Evolutionary conservation across 1,140 invertebrate genomes (phyloP), one percentile per base, ranked within the genome.

Genomic region (Campoletis sonorensis): DNA sequence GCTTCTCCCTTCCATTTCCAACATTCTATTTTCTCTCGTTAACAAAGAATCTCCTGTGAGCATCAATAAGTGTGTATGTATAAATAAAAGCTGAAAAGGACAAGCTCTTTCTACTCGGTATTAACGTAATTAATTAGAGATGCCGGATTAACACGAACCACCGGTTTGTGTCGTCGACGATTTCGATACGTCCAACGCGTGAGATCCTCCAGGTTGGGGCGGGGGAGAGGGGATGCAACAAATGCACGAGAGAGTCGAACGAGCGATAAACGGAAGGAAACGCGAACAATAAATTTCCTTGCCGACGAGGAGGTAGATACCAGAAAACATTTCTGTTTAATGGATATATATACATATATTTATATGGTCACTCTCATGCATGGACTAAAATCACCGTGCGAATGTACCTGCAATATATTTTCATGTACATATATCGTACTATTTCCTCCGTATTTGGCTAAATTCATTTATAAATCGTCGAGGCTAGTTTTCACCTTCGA

Each of bases 241-340:
- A 75, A 75, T 49, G 72, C 72, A 49, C 72, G 72, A 2, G 72
- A 45, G 45, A 45, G 21, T 75, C 72, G 72, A 75, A 45, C 72
- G 49, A 51, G 26, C 72, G 72, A 75, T 75, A 75, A 75, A 75
- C 72, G 72, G 72, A 75, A 75, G 72, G 72, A 75, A 75, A 75
- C 40, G 72, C 15, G 67, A 70, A 75, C 40, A 75, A 75, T 75
- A 75, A 75, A 75, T 75, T 75, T 21, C 54, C 72, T 75, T 75
- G 72, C 72, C 72, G 40, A 54, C 72, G 72, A 75, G 45, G 72
- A 49, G 72, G 37, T 75, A 75, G 72, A 75, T 75, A 75, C 72
- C 72, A 75, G 72, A 75, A 75, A 75, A 75, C 33, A 75, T 75
- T 18, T 30, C 72, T 54, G 4, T 75, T n/a, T n/a, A n/a, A n/a